phyloP scores from a whole-genome alignment of 2,797 vertebrate species.

The Spinus pinus region DNA sequence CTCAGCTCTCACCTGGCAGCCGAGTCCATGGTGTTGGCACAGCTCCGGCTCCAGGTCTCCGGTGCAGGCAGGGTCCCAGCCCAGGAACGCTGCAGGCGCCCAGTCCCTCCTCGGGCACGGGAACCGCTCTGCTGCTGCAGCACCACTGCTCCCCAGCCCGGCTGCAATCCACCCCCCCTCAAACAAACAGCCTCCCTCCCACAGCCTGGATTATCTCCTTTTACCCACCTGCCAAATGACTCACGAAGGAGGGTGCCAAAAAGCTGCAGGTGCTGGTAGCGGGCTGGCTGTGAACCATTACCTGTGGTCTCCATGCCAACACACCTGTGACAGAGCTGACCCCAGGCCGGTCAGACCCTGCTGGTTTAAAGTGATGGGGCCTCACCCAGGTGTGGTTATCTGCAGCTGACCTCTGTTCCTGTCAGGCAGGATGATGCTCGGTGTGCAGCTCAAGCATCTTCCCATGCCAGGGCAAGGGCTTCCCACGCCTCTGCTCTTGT shows the following conservation, averaged over 20 bases:
- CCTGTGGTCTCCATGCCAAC: fast-evolving
- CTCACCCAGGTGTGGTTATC: background rate
- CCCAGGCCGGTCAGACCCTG: background rate
- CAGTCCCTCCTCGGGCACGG: fast-evolving
- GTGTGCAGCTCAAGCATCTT: background rate
- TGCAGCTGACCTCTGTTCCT: fast-evolving
- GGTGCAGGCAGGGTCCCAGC: fast-evolving
- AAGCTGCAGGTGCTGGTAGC: background rate
- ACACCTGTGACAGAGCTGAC: background rate
- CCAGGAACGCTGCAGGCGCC: fast-evolving
- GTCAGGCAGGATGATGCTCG: fast-evolving
- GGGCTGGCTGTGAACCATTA: background rate
- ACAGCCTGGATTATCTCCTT: background rate
- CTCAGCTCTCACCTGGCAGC: background rate
- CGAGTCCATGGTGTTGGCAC: fast-evolving
- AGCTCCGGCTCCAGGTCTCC: fast-evolving
- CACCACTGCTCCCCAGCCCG: fast-evolving
- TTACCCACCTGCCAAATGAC: background rate
- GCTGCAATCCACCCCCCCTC: background rate
- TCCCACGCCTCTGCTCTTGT: fast-evolving
- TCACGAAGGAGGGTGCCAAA: background rate
- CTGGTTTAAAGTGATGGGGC: fast-evolving
- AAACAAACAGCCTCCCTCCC: fast-evolving
- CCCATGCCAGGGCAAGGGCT: background rate
- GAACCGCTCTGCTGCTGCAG: fast-evolving